These are phyloP conservation scores for Rostratula benghalensis DNA, from an alignment of 2,113 vertebrate genomes.

Conservation along the genomic window DNA sequence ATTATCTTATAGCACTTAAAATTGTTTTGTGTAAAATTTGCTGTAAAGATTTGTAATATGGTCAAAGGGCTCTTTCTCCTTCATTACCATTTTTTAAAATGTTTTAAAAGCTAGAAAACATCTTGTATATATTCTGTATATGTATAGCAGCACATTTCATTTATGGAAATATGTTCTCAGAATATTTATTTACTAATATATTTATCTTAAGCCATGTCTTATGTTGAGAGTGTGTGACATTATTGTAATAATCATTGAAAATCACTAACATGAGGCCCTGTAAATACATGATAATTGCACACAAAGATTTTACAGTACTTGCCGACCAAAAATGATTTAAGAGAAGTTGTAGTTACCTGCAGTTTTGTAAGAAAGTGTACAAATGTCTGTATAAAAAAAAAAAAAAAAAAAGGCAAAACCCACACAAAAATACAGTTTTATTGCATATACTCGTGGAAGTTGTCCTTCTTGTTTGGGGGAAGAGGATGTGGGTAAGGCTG, in stretches of 20 bases:
- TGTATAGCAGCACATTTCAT: constrained; percentile 99
- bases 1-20: constrained; percentile 96
- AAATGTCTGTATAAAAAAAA: constrained; percentile 88
- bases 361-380: constrained; percentile 99
- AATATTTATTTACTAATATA: constrained; percentile 99
- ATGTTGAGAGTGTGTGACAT: constrained; percentile 93
- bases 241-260: constrained; percentile 88
- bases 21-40: constrained; percentile 89
- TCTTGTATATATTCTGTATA: constrained; percentile 94
- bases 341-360: constrained; percentile 91
- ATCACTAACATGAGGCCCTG: constrained; percentile 96
- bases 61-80: constrained; percentile 88
- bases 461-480: constrained; percentile 45
- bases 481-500: neutral
- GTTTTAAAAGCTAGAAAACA: constrained; percentile 92
- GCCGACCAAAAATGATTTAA: constrained; percentile 97
- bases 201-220: constrained; percentile 99
- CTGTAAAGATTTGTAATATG: constrained; percentile 81
- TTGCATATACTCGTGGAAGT: constrained; percentile 77
- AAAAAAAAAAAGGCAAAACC: constrained; percentile 59
- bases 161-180: constrained; percentile 99
- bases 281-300: constrained; percentile 99
- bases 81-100: constrained; percentile 88
- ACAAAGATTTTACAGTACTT: constrained; percentile 92
- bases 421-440: constrained; percentile 99